Percentiles rank a stretch among this genome's conserved stretches.
phyloP scores from a whole-genome alignment of 2,797 vertebrate species.

The Acanthiza pusilla region DNA sequence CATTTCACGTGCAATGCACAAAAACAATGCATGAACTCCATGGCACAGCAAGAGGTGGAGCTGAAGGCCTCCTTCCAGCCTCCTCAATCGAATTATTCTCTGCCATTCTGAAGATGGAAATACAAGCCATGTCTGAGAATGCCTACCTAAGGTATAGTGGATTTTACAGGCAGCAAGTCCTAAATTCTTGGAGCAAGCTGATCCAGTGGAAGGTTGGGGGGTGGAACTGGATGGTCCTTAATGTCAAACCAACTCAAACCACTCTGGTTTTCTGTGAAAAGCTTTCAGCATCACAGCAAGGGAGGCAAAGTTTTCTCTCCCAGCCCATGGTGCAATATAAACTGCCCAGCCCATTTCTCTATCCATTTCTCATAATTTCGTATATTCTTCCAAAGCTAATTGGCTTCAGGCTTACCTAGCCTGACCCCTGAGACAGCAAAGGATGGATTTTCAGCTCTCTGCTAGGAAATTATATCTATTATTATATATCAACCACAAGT shows the following conservation, averaged over 20 bases:
- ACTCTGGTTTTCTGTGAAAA: background rate
- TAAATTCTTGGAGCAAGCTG: too few species aligned
- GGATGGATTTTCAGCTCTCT: background rate
- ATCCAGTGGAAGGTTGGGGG: background rate
- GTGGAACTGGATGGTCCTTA: background rate
- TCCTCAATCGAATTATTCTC: background rate
- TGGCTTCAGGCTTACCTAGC: background rate
- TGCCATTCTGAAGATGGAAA: background rate
- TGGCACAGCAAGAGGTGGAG: background rate
- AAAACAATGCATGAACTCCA: background rate
- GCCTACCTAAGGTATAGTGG: rapidly evolving
- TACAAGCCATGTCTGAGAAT: background rate
- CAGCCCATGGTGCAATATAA: background rate
- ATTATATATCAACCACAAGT: background rate
- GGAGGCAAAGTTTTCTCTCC: background rate
- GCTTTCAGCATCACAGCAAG: background rate
- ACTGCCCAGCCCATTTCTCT: background rate
- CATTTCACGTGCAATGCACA: background rate
- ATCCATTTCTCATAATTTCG: background rate
- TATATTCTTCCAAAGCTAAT: background rate
- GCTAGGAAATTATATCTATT: background rate
- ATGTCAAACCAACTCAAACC: background rate
- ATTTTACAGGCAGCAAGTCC: background rate
- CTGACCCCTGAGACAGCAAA: background rate
- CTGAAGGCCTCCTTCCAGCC: background rate